Evolutionary conservation across 2,113 vertebrate species (phyloP), one percentile per base, ranked within the genome.

Genomic region (Chlorodrepanis virens): DNA sequence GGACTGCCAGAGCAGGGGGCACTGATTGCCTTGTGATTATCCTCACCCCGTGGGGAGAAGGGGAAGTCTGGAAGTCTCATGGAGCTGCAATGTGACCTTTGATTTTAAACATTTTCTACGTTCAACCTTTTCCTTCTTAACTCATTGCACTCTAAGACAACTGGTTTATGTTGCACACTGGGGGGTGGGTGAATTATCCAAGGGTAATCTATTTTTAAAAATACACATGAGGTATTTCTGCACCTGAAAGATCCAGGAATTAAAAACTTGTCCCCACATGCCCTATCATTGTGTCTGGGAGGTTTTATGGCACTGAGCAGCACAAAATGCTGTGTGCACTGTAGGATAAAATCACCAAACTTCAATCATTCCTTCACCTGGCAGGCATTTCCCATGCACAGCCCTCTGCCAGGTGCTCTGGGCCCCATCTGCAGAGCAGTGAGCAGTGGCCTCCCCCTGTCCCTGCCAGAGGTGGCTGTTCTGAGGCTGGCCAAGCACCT

Each of bases 171-270:
- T 27, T 64, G 56, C 56, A 42, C 25, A 28, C 24, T 9, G 2
- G 0, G 27, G 5, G 8, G 14, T 15, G 7, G 3, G 3, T 33
- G 20, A 44, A 54, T 72, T 54, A 81, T 24, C 35, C 1, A 0
- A 59, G 24, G 40, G 56, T 17, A 24, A 27, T 56, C 59, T 18
- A 21, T 47, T 84, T 71, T 40, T 0, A 28, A 93, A 94, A 84
- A 54, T 5, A 78, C 6, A 4, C 18, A 12, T 3, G 10, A 91
- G 71, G 35, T 39, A 70, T 59, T 87, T 68, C 57, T 35, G 25
- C 39, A 52, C 35, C 22, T 81, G 91, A 53, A 79, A 72, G 15
- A 29, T 4, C 17, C 5, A 9, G 31, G 77, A 71, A 81, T 45
- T 21, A 80, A 35, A 23, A 80, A 3, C 71, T 45, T 88, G 52